phyloP scores from a whole-genome alignment of 2,888 invertebrate species.

The Cheilosia vernalis region DNA sequence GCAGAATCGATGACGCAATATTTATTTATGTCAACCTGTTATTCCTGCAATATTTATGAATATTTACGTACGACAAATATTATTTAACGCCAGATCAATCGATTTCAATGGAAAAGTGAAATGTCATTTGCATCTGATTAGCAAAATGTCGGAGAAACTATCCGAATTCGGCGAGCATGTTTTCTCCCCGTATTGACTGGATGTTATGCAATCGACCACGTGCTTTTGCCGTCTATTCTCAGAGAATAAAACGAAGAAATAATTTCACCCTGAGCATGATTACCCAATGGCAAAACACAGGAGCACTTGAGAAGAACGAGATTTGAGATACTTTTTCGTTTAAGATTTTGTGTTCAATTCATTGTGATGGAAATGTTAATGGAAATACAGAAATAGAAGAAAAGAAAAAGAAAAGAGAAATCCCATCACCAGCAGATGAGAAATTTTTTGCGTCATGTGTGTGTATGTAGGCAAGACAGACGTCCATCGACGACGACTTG shows the following conservation, averaged over 20 bases:
- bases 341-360: not conserved
- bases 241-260: slow-evolving; percentile 3
- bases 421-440: slow-evolving; percentile 57
- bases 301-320: slow-evolving; percentile 40
- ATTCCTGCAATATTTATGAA: slow-evolving; percentile 21
- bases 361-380: slow-evolving; percentile 34
- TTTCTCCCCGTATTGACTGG: slow-evolving; percentile 13
- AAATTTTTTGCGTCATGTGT: slow-evolving; percentile 60
- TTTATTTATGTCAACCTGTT: slow-evolving; percentile 30
- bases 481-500: slow-evolving; percentile 15
- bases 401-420: slow-evolving; percentile 47
- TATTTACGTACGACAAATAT: slow-evolving; percentile 41
- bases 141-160: slow-evolving; percentile 3
- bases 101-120: slow-evolving; percentile 17
- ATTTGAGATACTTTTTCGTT: slow-evolving; percentile 22
- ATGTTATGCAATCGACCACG: slow-evolving; percentile 41
- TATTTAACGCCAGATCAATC: slow-evolving; percentile 24
- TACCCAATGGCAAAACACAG: slow-evolving; percentile 30
- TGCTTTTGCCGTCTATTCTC: slow-evolving; percentile 43
- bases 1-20: slow-evolving; percentile 46
- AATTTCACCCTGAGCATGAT: slow-evolving; percentile 37
- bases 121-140: slow-evolving; percentile 26
- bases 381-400: slow-evolving; percentile 28
- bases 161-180: not conserved
- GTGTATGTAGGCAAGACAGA: slow-evolving; percentile 17